phyloP scores from a whole-genome alignment of 1,140 invertebrate species.

The Hesperophylax magnus region DNA sequence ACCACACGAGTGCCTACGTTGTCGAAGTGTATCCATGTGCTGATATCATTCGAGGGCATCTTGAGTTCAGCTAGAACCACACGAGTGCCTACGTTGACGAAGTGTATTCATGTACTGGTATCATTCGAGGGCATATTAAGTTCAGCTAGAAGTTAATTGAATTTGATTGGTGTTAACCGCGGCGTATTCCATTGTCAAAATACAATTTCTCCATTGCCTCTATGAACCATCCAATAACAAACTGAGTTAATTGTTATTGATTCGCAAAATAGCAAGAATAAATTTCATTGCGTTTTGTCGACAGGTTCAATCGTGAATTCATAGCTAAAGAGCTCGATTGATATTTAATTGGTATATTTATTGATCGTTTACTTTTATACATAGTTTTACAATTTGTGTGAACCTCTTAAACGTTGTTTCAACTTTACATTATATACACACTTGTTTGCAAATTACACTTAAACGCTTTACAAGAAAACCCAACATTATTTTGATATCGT shows the following conservation, averaged over 20 bases:
- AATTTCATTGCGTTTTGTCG: neutral
- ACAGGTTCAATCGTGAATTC: neutral
- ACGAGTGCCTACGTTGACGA: too few species aligned
- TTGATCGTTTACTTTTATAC: too few species aligned
- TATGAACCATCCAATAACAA: neutral
- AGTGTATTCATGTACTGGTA: neutral
- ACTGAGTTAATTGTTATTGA: neutral
- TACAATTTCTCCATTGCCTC: neutral
- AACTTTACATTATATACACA: too few species aligned
- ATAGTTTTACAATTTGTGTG: too few species aligned
- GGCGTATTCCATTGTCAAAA: neutral
- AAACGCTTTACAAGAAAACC: too few species aligned
- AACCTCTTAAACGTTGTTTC: too few species aligned
- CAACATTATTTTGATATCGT: too few species aligned
- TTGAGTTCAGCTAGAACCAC: too few species aligned
- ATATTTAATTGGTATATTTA: neutral
- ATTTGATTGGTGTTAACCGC: conserved; percentile 5
- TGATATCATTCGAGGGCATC: too few species aligned
- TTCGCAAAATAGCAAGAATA: neutral
- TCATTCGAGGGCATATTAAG: neutral
- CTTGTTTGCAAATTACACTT: too few species aligned
- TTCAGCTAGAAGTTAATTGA: neutral
- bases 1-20: too few species aligned
- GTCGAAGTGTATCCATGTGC: too few species aligned
- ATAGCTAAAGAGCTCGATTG: neutral